Base-by-base conservation (phyloP, 2,113 vertebrate species). In the Orcinus orca region DNA sequence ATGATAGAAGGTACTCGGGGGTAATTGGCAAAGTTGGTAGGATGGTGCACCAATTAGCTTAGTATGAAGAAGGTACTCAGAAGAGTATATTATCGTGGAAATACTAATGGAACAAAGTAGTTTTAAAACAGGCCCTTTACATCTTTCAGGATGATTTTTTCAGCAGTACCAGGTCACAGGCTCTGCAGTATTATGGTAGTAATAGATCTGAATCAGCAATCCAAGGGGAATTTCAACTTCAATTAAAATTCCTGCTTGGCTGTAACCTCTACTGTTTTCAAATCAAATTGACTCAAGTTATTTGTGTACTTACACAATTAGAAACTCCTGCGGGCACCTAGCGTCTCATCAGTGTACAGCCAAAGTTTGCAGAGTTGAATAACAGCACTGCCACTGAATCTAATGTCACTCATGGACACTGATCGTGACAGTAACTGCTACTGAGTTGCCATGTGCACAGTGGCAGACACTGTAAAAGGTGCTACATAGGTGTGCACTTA, bases 191-290 rank as follows among this genome's bases (percentile, higher is more conserved):
- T 71, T 36, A 23, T 14, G 2, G 33, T 29, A 38, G 53, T 44
- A 38, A 38, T 33, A 33, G 74, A n/a, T 70, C 60, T 96, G 95
- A 86, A 74, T 90, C 83, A 96, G 95, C 71, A 50, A 50, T 38
- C 31, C 90, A 44, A 50, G 58, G 29, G n/a, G 17, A 87, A 76
- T 85, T 97, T 94, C 53, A 80, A 67, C 92, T 96, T 96, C 60
- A 88, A 31, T 85, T 80, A 79, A 93, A 97, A 68, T 92, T 76
- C 47, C 8, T 81, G 60, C 81, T 86, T 62, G 88, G 50, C 38
- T 8, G 26, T 85, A 41, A n/a, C 47, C 44, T 87, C n/a, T 84
- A 84, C 73, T 55, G 23, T 86, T 87, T 92, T 70, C 44, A 77
- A 31, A 74, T 67, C 65, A 55, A 31, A 31, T 41, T 6, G 67